Evolutionary conservation across 2,797 vertebrate species (phyloP), one percentile per base, ranked within the genome.

Genomic region (Spinus pinus): DNA sequence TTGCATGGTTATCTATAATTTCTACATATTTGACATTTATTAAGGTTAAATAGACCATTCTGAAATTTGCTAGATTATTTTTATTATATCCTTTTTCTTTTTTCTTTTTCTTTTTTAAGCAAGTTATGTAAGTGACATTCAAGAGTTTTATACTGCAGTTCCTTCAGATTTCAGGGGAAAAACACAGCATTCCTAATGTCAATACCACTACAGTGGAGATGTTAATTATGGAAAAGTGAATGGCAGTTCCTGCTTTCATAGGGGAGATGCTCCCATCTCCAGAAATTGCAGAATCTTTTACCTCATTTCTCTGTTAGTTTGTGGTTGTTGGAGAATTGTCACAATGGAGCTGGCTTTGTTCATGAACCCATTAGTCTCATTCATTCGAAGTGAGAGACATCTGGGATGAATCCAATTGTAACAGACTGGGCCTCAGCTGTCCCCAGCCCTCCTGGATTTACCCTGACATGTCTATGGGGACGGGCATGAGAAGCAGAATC

Each of bases 401-500:
- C 28, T 89, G 65, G 28, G 21, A 56, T 44, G 65, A 73, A 80
- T 80, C 44, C 56, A 69, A 0, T 20, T 2, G 1, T 13, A 85
- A 69, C 23, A 77, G 25, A 77, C 30, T 61, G 35, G 13, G 28
- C 2, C 37, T 86, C 58, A 65, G 18, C n/a, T 86, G 54, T 24
- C 22, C 42, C 6, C 6, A 7, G 3, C 15, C 2, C 4, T 70
- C 11, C 42, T 54, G 37, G 3, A 86, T 31, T 56, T 81, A 60
- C 3, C 6, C 24, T 85, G 35, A 21, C 10, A 11, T 1, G 0
- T 44, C 8, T 64, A 18, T 14, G 7, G 8, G 16, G 20, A 42
- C 1, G 0, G 4, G 4, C 1, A 4, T 17, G 16, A 64, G 53
- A 64, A 79, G 11, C 11, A 71, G 16, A 33, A 41, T 64, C 7